These are phyloP conservation scores for Remorina albescens DNA, from an alignment of 2,797 vertebrate species.

Conservation along the genomic window DNA sequence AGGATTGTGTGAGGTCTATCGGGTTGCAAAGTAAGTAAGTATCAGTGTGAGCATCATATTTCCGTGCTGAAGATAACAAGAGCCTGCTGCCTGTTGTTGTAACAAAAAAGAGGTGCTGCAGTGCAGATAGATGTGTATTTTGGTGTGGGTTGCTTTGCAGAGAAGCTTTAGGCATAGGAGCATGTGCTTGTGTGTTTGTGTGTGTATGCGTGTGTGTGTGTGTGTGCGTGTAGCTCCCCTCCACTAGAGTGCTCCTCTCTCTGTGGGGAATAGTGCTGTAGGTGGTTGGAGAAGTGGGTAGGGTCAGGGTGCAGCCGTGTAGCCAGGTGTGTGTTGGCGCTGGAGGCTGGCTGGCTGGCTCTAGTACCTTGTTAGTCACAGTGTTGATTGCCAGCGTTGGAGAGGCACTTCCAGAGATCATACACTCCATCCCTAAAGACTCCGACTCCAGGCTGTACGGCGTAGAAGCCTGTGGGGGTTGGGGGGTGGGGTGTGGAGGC, in stretches of 20 bases:
- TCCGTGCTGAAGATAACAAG: constrained; percentile 61
- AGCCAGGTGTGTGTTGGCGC: constrained; percentile 82
- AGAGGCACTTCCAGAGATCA: constrained; percentile 97
- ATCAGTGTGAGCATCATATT: constrained; percentile 68
- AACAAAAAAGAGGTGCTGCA: constrained; percentile 67
- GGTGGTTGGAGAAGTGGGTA: constrained; percentile 83
- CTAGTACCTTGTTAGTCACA: constrained; percentile 97
- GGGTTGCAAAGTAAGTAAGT: constrained; percentile 54
- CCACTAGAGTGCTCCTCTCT: constrained; percentile 77
- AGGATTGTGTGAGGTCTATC: constrained; percentile 56
- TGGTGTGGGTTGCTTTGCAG: constrained; percentile 75
- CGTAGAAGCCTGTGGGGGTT: constrained; percentile 89
- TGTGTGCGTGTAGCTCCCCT: constrained; percentile 66
- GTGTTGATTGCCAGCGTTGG: constrained; percentile 97
- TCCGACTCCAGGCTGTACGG: constrained; percentile 96
- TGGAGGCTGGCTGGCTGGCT: constrained; percentile 78
- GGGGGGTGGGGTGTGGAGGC: constrained; percentile 59
- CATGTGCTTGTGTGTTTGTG: constrained; percentile 57
- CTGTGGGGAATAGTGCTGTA: constrained; percentile 81
- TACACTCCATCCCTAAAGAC: constrained; percentile 97
- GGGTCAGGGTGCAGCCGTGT: constrained; percentile 82
- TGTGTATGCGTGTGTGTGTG: constrained; percentile 45
- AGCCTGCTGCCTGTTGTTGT: constrained; percentile 64
- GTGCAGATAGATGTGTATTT: constrained; percentile 77
- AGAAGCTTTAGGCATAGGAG: constrained; percentile 77